Evolutionary conservation across 2,797 vertebrate genomes (phyloP).

Genomic region (Darevskia nairensis): DNA sequence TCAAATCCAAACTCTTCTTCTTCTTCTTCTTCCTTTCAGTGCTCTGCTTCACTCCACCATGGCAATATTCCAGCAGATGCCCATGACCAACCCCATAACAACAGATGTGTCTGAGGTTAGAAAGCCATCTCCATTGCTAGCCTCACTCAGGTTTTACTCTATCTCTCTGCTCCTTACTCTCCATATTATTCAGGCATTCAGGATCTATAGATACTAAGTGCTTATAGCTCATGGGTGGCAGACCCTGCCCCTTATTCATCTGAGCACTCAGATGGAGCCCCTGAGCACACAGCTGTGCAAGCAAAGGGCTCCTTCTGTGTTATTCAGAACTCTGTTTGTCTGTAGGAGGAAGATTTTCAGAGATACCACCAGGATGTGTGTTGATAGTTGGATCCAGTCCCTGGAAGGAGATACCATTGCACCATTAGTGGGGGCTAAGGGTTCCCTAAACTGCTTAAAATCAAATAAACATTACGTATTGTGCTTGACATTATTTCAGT

Average conservation of each 20-base stretch:
- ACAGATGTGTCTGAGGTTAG: no score
- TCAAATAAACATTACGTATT: constrained; percentile 7
- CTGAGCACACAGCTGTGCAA: not conserved
- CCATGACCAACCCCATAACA: no score
- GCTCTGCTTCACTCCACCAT: no score
- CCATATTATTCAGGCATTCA: no score
- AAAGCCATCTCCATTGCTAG: no score
- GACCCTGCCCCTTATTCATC: not conserved
- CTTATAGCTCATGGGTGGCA: no score
- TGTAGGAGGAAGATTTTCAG: not conserved
- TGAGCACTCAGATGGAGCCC: not conserved
- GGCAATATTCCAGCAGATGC: no score
- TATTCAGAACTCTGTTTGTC: not conserved
- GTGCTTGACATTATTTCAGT: not conserved
- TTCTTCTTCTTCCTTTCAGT: no score
- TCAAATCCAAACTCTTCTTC: no score
- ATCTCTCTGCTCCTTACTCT: no score
- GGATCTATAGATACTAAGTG: no score
- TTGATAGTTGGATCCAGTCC: not conserved
- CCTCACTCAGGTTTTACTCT: no score
- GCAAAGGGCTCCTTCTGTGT: not conserved
- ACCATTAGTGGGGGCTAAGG: not conserved
- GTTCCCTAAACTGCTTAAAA: not conserved
- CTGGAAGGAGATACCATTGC: not conserved
- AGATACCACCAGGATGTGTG: not conserved